A percentile compares a stretch with the other conserved stretches of the same genome.
phyloP scores from a whole-genome alignment of 2,113 vertebrate species.

The Tragelaphus imberbis region DNA sequence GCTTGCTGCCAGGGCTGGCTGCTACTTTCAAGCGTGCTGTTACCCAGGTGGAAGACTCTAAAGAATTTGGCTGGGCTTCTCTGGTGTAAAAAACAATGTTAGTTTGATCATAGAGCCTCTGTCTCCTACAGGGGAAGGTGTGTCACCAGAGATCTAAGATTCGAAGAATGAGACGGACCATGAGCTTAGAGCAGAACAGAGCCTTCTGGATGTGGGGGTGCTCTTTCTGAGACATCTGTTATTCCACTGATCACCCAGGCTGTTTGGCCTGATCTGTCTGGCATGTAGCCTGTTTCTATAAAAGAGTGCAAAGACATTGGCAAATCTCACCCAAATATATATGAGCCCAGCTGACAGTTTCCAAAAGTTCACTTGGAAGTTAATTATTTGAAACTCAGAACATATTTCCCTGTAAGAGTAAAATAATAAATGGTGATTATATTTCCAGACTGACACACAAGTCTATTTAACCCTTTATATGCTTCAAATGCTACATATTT shows the following conservation, averaged over 20 bases:
- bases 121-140: background rate
- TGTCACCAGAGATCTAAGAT: background rate
- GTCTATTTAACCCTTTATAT: constrained; percentile 38
- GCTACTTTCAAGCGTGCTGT: background rate
- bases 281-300: constrained; percentile 19
- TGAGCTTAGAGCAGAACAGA: background rate
- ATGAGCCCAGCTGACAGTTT: constrained; percentile 39
- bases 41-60: constrained; percentile 19
- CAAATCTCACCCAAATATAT: constrained; percentile 47
- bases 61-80: constrained; percentile 7
- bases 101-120: background rate
- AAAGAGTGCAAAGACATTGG: constrained; percentile 49
- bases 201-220: background rate
- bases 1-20: constrained; percentile 30
- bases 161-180: background rate
- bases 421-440: constrained; percentile 49
- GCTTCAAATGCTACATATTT: background rate
- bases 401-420: constrained; percentile 59
- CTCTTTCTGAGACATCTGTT: constrained; percentile 53
- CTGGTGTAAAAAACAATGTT: background rate
- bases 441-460: constrained; percentile 22
- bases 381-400: constrained; percentile 67
- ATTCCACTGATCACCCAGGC: constrained; percentile 17
- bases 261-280: constrained; percentile 33
- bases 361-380: constrained; percentile 65